Percentiles rank a stretch among this genome's conserved stretches.
Conservation (phyloP, 2,888 invertebrate species). For the Gymnoscelis rufifasciata region DNA sequence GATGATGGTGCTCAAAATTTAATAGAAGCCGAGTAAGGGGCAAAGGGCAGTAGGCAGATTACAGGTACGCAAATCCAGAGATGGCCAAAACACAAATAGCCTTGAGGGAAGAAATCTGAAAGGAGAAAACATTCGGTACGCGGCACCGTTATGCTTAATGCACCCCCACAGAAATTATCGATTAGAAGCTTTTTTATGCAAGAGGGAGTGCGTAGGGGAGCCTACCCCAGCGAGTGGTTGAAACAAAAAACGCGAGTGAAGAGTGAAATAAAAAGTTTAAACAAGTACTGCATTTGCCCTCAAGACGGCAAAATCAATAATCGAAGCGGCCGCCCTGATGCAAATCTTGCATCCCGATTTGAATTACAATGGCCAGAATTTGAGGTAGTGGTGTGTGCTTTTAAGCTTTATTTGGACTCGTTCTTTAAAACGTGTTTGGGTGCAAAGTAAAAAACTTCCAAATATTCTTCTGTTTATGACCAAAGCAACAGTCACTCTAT, state of each 20-base stretch:
- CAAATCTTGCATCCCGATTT: conserved; percentile 75
- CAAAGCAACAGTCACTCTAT: too few species aligned
- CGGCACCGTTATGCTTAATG: conserved; percentile 77
- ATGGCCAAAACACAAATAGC: conserved; percentile 70
- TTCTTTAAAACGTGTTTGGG: too few species aligned
- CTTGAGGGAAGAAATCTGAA: conserved; percentile 70
- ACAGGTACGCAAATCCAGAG: conserved; percentile 53
- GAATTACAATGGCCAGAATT: conserved; percentile 70
- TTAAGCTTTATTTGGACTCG: conserved; percentile 43
- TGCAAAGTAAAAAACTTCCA: too few species aligned
- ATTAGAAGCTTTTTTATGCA: conserved; percentile 80
- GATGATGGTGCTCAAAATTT: background rate
- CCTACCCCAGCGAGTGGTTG: conserved; percentile 65
- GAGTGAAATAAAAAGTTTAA: conserved; percentile 80
- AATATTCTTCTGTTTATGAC: too few species aligned
- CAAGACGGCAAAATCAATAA: conserved; percentile 77
- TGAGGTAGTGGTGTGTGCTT: conserved; percentile 41
- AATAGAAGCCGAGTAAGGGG: background rate
- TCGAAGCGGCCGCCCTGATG: conserved; percentile 63
- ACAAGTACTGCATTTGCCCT: conserved; percentile 75
- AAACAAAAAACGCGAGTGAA: conserved; percentile 78
- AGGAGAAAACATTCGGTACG: conserved; percentile 69
- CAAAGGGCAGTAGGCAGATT: conserved; percentile 32
- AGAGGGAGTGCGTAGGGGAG: conserved; percentile 75
- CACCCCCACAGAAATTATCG: conserved; percentile 80